Evolutionary conservation across 2,113 vertebrate genomes (phyloP), one percentile per base, ranked within the genome.

Genomic region (Phrynosoma blainvillii): DNA sequence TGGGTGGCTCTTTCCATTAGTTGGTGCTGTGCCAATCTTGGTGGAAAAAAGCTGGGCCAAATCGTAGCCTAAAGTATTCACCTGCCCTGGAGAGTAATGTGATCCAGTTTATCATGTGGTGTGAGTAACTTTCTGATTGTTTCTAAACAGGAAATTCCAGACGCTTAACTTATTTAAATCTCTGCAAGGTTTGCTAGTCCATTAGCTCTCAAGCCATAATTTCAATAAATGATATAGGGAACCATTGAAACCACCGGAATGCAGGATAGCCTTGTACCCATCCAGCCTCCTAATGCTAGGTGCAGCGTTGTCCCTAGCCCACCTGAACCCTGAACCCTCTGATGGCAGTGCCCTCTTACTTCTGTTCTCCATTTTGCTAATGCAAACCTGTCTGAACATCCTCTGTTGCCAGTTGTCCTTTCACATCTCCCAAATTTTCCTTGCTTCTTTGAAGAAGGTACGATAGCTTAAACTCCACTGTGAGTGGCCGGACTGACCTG

Each of bases 401-500:
- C 62, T 76, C 11, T 86, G 79, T 90, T 89, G 88, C 84, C 62
- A 7, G 66, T 40, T 91, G 65, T 85, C 84, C 78, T 92, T 88
- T 74, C 16, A 68, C 91, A 66, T 85, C 88, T 95, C 88, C 56
- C 75, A 88, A 32, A 86, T 90, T 78, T 68, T 88, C 66, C 62
- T 74, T 92, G 2, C 85, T 5, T 95, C 91, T 59, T 82, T 84
- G 87, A 94, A 95, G 94, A 90, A 9, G 91, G 14, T 93, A 79
- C 56, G 79, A 82, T 95, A 93, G 91, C 87, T 7, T 87, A 94
- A 93, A 92, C 88, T 96, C 91, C 71, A 87, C 83, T 81, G 87
- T 91, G 89, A 94, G 94, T 93, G 94, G 86, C 92, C 91, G 66
- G 84, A 91, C 82, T 90, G 95, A 95, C 90, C 84, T 91, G 87